Evolutionary conservation across 2,888 invertebrate species (phyloP), one percentile per base, ranked within the genome.

Genomic region (Nomada ferruginata): DNA sequence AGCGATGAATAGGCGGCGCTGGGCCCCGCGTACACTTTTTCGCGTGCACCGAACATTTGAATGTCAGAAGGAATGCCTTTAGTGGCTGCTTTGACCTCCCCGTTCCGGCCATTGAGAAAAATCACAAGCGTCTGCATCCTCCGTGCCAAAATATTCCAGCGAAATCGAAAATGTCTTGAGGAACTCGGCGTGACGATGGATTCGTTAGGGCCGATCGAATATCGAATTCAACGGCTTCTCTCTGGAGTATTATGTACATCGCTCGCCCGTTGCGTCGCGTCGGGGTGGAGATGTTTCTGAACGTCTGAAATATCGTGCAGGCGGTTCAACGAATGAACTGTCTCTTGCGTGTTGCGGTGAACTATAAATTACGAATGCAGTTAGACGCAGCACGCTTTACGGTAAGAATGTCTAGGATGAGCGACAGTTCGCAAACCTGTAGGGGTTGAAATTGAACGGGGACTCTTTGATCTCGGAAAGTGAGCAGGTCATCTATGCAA

Each of bases 1-100:
- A 93, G 91, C 91, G 90, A 91, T 89, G 91, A 91, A 91, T 92
- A 90, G 90, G 84, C 87, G 90, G 89, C 89, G 65, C 89, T 89
- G 89, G 84, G 71, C 84, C 59, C 71, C 80, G 83, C 84, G 84
- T 86, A 89, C 89, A 90, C 90, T 89, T 90, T 90, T 89, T 88
- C 89, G 85, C 79, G 23, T 86, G 85, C 83, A 86, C 71, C 84
- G 79, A 83, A 79, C 86, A 92, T 93, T 93, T 92, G 92, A 92
- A 93, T 92, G 92, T 92, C 92, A 92, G 92, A 92, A 87, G 91
- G 86, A 88, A 85, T 84, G 80, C 86, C 72, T 76, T 82, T 52
- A 23, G 26, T 77, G 36, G 52, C 20, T 53, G 44, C 23, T 50
- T 70, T 77, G 65, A 73, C 77, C 77, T 63, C 82, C 69, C 84